These are phyloP conservation scores for Macrostomum lignano DNA, from an alignment of 1,140 invertebrate genomes.

Conservation along the genomic window DNA sequence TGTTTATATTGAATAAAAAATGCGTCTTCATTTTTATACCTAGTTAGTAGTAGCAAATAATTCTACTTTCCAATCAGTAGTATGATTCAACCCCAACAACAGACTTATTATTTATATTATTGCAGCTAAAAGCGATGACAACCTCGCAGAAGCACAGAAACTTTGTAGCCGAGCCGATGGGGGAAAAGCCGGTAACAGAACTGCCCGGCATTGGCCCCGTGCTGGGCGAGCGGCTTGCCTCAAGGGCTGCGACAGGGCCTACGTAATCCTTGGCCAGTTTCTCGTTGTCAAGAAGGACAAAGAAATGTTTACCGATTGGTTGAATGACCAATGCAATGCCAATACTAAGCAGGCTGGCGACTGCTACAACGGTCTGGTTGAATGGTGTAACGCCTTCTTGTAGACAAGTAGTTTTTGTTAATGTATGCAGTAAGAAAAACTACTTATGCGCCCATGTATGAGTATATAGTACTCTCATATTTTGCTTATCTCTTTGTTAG, in stretches of 20 bases:
- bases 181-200: slow-evolving; percentile 24
- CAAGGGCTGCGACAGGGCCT: slow-evolving; percentile 37
- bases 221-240: slow-evolving; percentile 15
- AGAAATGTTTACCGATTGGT: slow-evolving; percentile 81
- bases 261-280: slow-evolving; percentile 84
- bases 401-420: too few species aligned
- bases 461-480: too few species aligned
- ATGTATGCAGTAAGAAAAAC: too few species aligned
- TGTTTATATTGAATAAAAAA: too few species aligned
- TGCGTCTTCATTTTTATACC: too few species aligned
- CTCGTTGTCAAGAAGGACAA: slow-evolving; percentile 75
- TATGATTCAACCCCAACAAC: too few species aligned
- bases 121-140: too few species aligned
- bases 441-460: too few species aligned
- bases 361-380: slow-evolving; percentile 67
- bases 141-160: slow-evolving; percentile 27
- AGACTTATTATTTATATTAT: too few species aligned
- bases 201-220: slow-evolving; percentile 25
- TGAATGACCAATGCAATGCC: slow-evolving; percentile 62
- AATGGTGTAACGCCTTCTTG: slow-evolving; percentile 34
- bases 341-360: slow-evolving; percentile 60
- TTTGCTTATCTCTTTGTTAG: too few species aligned
- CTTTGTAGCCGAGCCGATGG: slow-evolving; percentile 28
- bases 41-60: too few species aligned
- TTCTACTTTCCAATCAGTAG: too few species aligned